Percentiles rank a stretch among this genome's conserved stretches.
These are phyloP conservation scores for Gymnorhina tibicen DNA, from an alignment of 2,113 vertebrate species.

Conservation along the genomic window DNA sequence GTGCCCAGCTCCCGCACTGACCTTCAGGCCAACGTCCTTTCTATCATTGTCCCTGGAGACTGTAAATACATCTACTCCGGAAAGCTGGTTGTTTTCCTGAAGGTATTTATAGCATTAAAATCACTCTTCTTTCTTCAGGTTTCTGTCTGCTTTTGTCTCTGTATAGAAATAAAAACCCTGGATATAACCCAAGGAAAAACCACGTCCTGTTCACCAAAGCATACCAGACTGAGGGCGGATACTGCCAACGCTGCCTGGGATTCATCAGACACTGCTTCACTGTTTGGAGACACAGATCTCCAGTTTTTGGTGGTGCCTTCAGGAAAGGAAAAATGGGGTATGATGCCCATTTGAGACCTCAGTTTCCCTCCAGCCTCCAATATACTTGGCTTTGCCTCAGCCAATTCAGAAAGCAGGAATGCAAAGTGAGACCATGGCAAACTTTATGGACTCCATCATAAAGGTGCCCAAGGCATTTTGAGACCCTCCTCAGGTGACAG, in stretches of 20 bases:
- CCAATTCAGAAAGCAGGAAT: neutral
- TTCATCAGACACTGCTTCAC: neutral
- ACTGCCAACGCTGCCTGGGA: neutral
- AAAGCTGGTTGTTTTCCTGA: neutral
- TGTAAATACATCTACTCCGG: neutral
- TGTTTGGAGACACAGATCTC: neutral
- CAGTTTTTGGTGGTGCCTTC: neutral
- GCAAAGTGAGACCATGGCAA: neutral
- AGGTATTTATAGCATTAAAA: slow-evolving; percentile 52
- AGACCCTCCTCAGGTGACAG: neutral
- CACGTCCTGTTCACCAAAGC: neutral
- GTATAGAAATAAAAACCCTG: neutral
- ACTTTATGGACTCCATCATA: neutral
- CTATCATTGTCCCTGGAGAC: neutral
- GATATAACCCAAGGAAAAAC: neutral
- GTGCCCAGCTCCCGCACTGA: neutral
- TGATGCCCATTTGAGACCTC: neutral
- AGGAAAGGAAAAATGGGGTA: neutral
- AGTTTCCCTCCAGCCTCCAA: neutral
- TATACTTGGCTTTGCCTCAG: neutral
- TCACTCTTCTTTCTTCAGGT: slow-evolving; percentile 4
- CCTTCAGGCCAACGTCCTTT: slow-evolving; percentile 4
- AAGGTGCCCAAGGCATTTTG: neutral
- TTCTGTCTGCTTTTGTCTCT: slow-evolving; percentile 4
- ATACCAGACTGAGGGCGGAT: accelerated